Percentiles rank a stretch among this genome's conserved stretches.
phyloP scores from a whole-genome alignment of 2,888 invertebrate genomes.

The Chesias legatella region DNA sequence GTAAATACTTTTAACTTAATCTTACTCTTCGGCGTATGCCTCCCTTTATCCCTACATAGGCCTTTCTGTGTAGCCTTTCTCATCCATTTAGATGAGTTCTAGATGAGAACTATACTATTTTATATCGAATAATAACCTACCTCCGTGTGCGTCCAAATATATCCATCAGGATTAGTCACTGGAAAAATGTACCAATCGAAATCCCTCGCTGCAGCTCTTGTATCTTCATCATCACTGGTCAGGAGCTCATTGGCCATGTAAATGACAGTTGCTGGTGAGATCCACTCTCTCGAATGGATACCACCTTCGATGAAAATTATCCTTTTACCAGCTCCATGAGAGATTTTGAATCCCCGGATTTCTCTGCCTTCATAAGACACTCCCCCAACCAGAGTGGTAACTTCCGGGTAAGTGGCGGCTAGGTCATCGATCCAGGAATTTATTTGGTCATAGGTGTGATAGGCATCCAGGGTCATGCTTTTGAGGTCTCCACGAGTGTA shows the following conservation, averaged over 20 bases:
- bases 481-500: conserved; percentile 43
- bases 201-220: conserved; percentile 68
- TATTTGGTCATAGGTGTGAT: conserved; percentile 81
- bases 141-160: conserved; percentile 83
- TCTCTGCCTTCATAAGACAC: conserved; percentile 63
- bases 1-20: no score
- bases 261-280: conserved; percentile 82
- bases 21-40: no score
- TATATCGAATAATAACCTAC: no score
- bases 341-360: conserved; percentile 73
- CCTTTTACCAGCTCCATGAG: conserved; percentile 52
- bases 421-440: conserved; percentile 80
- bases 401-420: conserved; percentile 61
- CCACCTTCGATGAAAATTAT: conserved; percentile 70
- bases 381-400: conserved; percentile 62
- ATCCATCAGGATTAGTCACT: conserved; percentile 89
- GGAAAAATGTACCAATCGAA: conserved; percentile 89
- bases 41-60: no score
- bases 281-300: conserved; percentile 90
- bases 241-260: conserved; percentile 82
- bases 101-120: no score
- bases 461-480: conserved; percentile 79
- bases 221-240: conserved; percentile 69
- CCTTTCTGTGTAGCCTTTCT: no score
- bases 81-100: no score